Conservation (phyloP, 2,113 vertebrate genomes). For the Cygnus buccinator region DNA sequence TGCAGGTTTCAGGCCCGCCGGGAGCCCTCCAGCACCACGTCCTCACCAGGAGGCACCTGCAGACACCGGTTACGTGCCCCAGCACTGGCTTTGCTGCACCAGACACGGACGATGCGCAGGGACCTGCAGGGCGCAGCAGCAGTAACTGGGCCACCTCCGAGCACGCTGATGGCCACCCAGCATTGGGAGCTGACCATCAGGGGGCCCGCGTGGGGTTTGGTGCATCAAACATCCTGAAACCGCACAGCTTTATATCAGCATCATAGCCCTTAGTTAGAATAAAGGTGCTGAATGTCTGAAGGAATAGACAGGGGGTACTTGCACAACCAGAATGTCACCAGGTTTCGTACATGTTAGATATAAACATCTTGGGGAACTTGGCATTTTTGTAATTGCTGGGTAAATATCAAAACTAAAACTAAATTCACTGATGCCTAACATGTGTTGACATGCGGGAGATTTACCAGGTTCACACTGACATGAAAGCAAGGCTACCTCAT, state of each 20-base stretch:
- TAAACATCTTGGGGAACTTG: background rate
- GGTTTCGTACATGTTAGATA: background rate
- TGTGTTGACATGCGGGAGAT: background rate
- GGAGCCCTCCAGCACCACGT: background rate
- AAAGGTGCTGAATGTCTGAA: background rate
- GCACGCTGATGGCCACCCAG: too few relatives aligned
- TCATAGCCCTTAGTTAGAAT: background rate
- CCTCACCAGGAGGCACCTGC: too few relatives aligned
- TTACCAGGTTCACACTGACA: background rate
- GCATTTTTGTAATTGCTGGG: background rate
- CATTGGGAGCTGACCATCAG: background rate
- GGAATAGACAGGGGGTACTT: background rate
- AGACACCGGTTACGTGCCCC: too few relatives aligned
- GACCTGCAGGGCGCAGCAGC: too few relatives aligned
- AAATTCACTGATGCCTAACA: background rate
- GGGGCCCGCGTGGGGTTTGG: background rate
- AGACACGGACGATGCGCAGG: too few relatives aligned
- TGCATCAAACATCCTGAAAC: too few relatives aligned
- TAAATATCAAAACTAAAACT: background rate
- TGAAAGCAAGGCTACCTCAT: background rate
- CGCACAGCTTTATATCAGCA: background rate
- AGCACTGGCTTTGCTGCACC: too few relatives aligned
- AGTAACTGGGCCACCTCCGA: too few relatives aligned
- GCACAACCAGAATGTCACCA: background rate
- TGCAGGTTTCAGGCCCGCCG: background rate